Percentiles rank a stretch among this genome's conserved stretches.
These are phyloP conservation scores for Drosophila kambysellisi DNA, from an alignment of 2,888 invertebrate species.

Conservation along the genomic window DNA sequence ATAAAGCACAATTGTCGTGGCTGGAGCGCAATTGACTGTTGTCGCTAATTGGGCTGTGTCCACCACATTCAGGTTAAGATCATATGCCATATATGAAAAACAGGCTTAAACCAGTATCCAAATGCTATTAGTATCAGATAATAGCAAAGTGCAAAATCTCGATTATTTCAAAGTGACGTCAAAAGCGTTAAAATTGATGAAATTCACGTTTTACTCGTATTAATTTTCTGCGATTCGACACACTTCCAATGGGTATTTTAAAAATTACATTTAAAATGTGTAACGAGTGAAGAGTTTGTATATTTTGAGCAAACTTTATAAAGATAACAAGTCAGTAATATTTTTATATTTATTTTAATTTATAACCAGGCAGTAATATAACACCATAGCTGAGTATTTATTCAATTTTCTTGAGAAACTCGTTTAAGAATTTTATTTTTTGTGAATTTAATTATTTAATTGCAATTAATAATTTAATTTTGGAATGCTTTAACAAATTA, in stretches of 20 bases:
- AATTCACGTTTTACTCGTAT: constrained; percentile 15
- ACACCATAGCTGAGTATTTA: neutral
- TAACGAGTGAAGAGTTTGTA: neutral
- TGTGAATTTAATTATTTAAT: neutral
- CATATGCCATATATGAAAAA: constrained; percentile 10
- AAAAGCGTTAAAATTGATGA: constrained; percentile 21
- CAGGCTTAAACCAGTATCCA: constrained; percentile 39
- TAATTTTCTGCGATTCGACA: neutral
- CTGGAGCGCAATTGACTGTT: constrained; percentile 45
- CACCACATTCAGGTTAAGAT: constrained; percentile 28
- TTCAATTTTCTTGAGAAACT: neutral
- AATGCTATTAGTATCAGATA: constrained; percentile 21
- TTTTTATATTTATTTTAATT: neutral
- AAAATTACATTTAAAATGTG: neutral
- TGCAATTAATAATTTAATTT: neutral
- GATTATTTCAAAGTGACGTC: constrained; percentile 24
- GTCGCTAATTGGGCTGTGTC: constrained; percentile 35
- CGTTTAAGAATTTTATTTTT: neutral
- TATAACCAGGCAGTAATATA: neutral
- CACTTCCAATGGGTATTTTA: neutral
- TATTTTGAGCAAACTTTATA: neutral
- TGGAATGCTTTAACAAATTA: neutral
- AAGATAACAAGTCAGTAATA: neutral
- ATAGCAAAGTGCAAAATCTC: constrained; percentile 17
- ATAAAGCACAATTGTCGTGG: constrained; percentile 22